Percentiles rank a stretch among this genome's conserved stretches.
Conservation (phyloP, 1,140 invertebrate species). For the Bombus haemorrhoidalis region DNA sequence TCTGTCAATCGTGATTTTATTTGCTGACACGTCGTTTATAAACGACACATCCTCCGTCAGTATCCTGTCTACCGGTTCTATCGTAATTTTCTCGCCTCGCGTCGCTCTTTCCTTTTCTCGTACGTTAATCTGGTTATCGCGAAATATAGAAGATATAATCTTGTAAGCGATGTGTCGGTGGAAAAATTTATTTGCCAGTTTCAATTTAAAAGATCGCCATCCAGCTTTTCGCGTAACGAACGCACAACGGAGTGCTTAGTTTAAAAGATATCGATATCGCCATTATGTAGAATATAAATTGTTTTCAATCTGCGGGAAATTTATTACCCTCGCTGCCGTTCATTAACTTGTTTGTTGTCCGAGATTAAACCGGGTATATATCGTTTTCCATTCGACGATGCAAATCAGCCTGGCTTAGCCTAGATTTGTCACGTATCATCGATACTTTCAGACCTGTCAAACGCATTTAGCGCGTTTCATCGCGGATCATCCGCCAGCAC, state of each 20-base stretch:
- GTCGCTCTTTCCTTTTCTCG: neutral
- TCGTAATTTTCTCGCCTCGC: neutral
- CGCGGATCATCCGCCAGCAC: neutral
- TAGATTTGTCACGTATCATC: conserved; percentile 18
- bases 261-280: neutral
- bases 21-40: conserved; percentile 48
- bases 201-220: neutral
- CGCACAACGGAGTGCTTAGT: neutral
- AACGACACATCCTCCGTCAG: conserved; percentile 35
- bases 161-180: neutral
- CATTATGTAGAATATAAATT: conserved; percentile 19
- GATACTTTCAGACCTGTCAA: neutral
- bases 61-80: conserved; percentile 17
- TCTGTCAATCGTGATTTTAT: conserved; percentile 35
- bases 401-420: neutral
- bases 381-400: neutral
- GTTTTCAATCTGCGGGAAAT: neutral
- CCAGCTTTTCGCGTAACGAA: neutral
- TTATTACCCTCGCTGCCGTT: conserved; percentile 16
- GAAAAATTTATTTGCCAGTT: neutral
- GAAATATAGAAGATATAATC: conserved; percentile 21
- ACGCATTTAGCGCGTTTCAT: neutral
- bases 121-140: conserved; percentile 35
- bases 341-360: conserved; percentile 25
- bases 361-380: neutral